Percentiles rank a stretch among this genome's conserved stretches.
phyloP scores from a whole-genome alignment of 2,888 invertebrate genomes.

The Diabrotica balteata region DNA sequence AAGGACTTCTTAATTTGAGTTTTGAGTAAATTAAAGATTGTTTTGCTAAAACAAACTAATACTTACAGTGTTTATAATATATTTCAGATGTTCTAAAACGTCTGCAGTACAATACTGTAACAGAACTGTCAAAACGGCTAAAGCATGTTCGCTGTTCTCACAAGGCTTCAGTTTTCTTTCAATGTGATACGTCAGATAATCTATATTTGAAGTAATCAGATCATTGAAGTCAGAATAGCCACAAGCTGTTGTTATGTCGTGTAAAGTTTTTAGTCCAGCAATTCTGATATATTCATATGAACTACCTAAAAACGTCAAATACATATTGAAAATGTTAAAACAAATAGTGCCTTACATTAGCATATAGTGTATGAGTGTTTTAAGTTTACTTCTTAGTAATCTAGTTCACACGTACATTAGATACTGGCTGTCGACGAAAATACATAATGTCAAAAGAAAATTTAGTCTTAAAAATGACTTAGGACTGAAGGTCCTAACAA shows the following conservation, averaged over 20 bases:
- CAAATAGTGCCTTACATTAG: no score
- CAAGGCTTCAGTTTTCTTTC: constrained; percentile 68
- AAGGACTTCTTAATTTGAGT: no score
- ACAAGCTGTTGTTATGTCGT: constrained; percentile 67
- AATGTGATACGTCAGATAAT: constrained; percentile 77
- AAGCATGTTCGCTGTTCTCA: constrained; percentile 69
- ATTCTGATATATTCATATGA: constrained; percentile 69
- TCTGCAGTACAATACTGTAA: constrained; percentile 73
- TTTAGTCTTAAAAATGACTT: no score
- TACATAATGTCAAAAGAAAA: no score
- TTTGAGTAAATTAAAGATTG: no score
- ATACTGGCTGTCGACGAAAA: no score
- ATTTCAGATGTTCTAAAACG: constrained; percentile 71
- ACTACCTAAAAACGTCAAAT: constrained; percentile 63
- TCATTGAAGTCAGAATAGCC: constrained; percentile 64
- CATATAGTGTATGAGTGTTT: no score
- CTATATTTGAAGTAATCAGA: constrained; percentile 73
- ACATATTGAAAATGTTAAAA: no score
- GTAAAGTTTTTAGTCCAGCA: constrained; percentile 68
- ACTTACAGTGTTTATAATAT: constrained; percentile 73
- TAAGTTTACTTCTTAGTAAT: no score
- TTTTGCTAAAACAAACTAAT: not conserved
- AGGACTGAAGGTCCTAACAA: no score
- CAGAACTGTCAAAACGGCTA: constrained; percentile 76
- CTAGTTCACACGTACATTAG: no score